These are phyloP conservation scores for Pipistrellus kuhlii DNA, from an alignment of 2,797 vertebrate species.

Conservation along the genomic window DNA sequence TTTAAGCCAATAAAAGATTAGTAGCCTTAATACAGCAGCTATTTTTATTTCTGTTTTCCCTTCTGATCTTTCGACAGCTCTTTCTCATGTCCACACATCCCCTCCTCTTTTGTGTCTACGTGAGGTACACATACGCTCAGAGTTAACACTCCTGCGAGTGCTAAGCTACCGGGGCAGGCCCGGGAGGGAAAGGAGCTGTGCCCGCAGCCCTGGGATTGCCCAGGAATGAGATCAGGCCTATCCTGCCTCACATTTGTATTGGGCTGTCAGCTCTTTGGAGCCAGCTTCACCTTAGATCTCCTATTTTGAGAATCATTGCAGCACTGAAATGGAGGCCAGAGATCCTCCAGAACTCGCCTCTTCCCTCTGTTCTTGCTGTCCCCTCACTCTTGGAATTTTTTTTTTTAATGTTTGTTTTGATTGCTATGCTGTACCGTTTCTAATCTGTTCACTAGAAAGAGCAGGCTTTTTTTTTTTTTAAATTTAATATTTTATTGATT, in stretches of 20 bases:
- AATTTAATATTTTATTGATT: too few species aligned
- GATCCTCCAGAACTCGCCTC: neutral
- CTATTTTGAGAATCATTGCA: neutral
- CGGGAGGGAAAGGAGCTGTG: accelerated
- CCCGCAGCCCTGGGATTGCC: neutral
- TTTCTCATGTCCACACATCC: neutral
- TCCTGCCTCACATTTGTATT: neutral
- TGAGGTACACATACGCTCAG: neutral
- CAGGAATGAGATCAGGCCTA: neutral
- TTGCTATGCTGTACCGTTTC: neutral
- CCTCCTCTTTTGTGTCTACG: neutral
- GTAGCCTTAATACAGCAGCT: slow-evolving; percentile 29
- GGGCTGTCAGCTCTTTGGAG: neutral
- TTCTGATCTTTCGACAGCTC: slow-evolving; percentile 48
- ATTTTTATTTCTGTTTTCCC: slow-evolving; percentile 57
- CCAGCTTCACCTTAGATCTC: neutral
- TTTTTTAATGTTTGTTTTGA: neutral
- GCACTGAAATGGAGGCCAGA: slow-evolving; percentile 1
- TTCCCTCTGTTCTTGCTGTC: neutral
- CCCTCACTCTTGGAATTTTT: neutral
- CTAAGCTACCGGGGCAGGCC: neutral
- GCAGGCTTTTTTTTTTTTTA: neutral
- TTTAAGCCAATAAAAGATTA: slow-evolving; percentile 28
- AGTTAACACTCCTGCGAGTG: neutral
- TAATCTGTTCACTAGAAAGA: neutral